Conservation (phyloP, 2,797 vertebrate species). For the Cossypha dichroa region DNA sequence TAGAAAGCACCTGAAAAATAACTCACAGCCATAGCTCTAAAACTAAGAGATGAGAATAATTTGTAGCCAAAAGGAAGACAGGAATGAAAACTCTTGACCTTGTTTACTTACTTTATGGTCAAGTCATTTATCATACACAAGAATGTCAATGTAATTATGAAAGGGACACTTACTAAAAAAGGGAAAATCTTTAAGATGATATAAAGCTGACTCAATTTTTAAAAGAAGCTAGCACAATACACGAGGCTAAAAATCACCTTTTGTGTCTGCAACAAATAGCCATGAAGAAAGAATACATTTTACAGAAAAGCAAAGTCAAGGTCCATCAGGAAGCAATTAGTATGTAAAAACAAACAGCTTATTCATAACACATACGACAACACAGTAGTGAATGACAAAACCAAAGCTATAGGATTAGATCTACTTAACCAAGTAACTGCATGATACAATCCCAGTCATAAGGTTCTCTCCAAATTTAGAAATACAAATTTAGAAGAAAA, state of each 20-base stretch:
- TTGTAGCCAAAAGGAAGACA: not conserved
- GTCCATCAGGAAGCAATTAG: not conserved
- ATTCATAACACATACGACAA: not conserved
- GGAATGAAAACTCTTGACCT: not conserved
- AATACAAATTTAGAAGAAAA: not conserved
- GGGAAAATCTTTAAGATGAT: not conserved
- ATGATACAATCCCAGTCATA: not conserved
- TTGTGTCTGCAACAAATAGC: not conserved
- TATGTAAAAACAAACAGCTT: not conserved
- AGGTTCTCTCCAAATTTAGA: not conserved
- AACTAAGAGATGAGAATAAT: not conserved
- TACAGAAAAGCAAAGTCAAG: not conserved
- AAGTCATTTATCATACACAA: not conserved
- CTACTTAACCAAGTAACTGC: not conserved
- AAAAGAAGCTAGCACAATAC: not conserved
- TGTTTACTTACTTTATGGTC: not conserved
- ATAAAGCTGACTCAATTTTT: not conserved
- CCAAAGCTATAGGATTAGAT: not conserved
- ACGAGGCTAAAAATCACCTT: not conserved
- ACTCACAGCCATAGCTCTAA: not conserved
- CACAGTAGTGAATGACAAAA: no score
- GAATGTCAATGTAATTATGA: not conserved
- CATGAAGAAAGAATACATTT: not conserved
- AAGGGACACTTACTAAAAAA: not conserved
- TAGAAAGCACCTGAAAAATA: not conserved